Percentiles rank a stretch among this genome's conserved stretches.
Conservation (phyloP, 2,113 vertebrate genomes). For the Thalassarche chlororhynchos region DNA sequence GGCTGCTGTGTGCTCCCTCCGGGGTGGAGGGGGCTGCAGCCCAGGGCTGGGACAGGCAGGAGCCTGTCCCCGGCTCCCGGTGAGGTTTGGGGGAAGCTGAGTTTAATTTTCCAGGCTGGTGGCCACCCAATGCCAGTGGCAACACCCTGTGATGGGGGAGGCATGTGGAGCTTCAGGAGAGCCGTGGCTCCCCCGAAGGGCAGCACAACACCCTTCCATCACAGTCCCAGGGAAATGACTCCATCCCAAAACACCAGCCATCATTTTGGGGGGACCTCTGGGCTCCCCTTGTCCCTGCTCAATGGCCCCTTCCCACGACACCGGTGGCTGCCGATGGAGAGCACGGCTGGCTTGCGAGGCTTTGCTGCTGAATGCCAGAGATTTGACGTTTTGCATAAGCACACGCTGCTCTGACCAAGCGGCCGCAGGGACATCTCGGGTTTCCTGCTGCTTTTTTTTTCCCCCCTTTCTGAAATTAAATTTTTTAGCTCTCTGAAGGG, state of each 20-base stretch:
- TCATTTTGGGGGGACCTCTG: background rate
- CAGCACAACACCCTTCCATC: background rate
- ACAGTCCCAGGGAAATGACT: accelerated
- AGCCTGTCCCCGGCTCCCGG: background rate
- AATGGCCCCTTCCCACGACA: background rate
- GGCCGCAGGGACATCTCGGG: background rate
- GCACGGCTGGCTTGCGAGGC: accelerated
- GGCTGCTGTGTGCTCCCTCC: background rate
- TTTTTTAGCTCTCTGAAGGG: background rate
- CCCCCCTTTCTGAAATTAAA: background rate
- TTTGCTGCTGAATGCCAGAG: background rate
- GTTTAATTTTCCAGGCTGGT: background rate
- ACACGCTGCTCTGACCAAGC: background rate
- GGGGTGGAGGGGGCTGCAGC: background rate
- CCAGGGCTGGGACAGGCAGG: background rate
- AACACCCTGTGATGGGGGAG: background rate
- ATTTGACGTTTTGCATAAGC: accelerated
- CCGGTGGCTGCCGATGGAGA: accelerated
- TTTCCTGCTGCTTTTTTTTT: background rate
- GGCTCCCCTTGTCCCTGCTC: background rate
- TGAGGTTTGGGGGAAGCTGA: background rate
- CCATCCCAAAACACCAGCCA: accelerated
- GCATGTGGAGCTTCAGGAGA: background rate
- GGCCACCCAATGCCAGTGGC: background rate
- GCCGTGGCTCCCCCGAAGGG: background rate